phyloP scores from a whole-genome alignment of 2,888 invertebrate genomes.

The Rapana venosa region DNA sequence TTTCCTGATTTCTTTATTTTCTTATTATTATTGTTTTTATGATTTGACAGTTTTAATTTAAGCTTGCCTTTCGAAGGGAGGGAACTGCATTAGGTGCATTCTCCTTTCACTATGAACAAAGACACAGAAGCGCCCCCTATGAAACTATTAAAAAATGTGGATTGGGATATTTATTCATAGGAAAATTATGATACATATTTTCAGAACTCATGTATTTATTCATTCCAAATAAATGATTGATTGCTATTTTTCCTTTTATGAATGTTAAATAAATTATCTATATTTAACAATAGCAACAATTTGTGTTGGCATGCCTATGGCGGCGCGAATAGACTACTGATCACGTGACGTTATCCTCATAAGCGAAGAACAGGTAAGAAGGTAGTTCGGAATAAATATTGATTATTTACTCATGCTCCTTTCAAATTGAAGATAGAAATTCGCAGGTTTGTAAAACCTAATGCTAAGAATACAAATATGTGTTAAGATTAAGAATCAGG shows the following conservation, averaged over 20 bases:
- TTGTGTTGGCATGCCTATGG: conserved; percentile 24
- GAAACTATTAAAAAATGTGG: neutral
- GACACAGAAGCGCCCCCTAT: conserved; percentile 3
- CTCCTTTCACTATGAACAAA: conserved; percentile 25
- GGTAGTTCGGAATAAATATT: neutral
- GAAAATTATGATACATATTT: neutral
- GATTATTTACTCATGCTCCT: neutral
- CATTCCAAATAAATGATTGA: neutral
- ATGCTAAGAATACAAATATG: neutral
- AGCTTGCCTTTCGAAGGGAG: too few relatives aligned
- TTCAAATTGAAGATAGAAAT: neutral
- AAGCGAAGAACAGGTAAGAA: conserved; percentile 15
- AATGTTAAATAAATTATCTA: neutral
- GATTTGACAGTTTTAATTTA: too few relatives aligned
- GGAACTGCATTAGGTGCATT: neutral
- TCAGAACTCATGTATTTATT: too few relatives aligned
- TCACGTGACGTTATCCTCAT: conserved; percentile 15
- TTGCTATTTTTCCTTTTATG: neutral
- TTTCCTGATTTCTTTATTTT: too few relatives aligned
- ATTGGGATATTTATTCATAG: neutral
- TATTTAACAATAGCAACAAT: conserved; percentile 10
- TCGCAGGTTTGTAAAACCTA: neutral
- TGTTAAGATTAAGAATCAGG: neutral
- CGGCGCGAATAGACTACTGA: conserved; percentile 14
- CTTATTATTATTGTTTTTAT: too few relatives aligned